These are phyloP conservation scores for Popillia japonica DNA, from an alignment of 1,140 invertebrate species.

Conservation along the genomic window DNA sequence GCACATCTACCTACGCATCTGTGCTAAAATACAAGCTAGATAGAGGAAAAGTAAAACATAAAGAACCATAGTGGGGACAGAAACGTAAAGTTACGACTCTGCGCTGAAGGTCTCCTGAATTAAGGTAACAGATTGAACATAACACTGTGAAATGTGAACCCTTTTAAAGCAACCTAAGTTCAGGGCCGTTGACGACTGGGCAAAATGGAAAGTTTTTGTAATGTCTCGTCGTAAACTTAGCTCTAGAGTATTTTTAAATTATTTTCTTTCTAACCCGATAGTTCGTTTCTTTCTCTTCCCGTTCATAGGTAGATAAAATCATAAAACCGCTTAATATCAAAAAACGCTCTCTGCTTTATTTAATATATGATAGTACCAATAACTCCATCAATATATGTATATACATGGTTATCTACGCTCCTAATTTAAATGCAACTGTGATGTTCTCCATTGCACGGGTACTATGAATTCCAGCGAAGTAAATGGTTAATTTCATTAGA, in stretches of 20 bases:
- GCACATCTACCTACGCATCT: not conserved
- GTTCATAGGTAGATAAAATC: not conserved
- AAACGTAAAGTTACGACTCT: not conserved
- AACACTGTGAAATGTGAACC: slow-evolving; percentile 4
- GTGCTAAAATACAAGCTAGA: not conserved
- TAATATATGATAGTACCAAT: no score
- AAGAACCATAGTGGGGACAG: not conserved
- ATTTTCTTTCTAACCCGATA: not conserved
- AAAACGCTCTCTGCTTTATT: no score
- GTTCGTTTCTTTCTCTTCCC: not conserved
- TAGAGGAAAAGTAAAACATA: not conserved
- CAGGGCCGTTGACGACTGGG: not conserved
- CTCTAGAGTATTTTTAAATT: not conserved
- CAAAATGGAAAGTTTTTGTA: not conserved
- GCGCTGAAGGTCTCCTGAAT: not conserved
- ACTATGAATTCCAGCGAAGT: not conserved
- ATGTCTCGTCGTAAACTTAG: not conserved
- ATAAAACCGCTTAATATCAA: no score
- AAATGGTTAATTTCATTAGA: slow-evolving; percentile 12
- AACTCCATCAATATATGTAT: not conserved
- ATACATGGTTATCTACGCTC: not conserved
- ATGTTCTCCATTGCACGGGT: not conserved
- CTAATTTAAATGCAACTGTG: not conserved
- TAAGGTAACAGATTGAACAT: slow-evolving; percentile 18
- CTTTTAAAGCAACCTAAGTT: slow-evolving; percentile 6